Conservation (phyloP, 2,888 invertebrate species). For the Beris chalybata region DNA sequence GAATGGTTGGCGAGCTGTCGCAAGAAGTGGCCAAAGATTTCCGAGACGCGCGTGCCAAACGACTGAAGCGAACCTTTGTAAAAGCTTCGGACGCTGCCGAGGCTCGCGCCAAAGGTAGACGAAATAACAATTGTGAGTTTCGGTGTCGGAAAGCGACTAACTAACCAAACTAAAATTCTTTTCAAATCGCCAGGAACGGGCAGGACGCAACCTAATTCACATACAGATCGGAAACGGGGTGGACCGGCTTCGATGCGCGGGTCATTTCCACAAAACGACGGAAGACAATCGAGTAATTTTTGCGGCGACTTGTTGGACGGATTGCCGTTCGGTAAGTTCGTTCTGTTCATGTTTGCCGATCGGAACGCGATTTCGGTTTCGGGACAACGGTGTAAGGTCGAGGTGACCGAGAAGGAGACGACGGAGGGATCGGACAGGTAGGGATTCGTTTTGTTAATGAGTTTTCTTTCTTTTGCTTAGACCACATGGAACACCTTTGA, state of each 20-base stretch:
- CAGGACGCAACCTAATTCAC: too few species aligned
- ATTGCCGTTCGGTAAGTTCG: conserved; percentile 47
- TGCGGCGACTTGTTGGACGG: conserved; percentile 44
- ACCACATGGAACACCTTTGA: too few species aligned
- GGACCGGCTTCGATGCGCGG: too few species aligned
- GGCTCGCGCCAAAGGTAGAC: conserved; percentile 70
- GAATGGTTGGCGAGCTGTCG: conserved; percentile 71
- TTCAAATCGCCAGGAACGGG: neutral
- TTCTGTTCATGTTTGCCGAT: conserved; percentile 47
- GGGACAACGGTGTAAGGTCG: conserved; percentile 42
- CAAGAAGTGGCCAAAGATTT: conserved; percentile 74
- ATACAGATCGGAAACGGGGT: too few species aligned
- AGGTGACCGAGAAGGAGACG: conserved; percentile 46
- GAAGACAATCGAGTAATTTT: too few species aligned
- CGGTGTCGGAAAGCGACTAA: neutral
- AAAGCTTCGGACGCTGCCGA: conserved; percentile 77
- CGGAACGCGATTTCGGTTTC: conserved; percentile 49
- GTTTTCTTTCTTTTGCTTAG: too few species aligned
- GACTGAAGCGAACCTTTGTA: conserved; percentile 74
- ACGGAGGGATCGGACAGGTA: conserved; percentile 36
- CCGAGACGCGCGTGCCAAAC: conserved; percentile 63
- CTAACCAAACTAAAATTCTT: too few species aligned
- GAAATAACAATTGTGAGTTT: conserved; percentile 40
- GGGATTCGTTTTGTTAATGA: conserved; percentile 38
- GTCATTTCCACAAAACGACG: too few species aligned